Conservation (phyloP, 2,797 vertebrate species). For the Fistularia tabacaria region DNA sequence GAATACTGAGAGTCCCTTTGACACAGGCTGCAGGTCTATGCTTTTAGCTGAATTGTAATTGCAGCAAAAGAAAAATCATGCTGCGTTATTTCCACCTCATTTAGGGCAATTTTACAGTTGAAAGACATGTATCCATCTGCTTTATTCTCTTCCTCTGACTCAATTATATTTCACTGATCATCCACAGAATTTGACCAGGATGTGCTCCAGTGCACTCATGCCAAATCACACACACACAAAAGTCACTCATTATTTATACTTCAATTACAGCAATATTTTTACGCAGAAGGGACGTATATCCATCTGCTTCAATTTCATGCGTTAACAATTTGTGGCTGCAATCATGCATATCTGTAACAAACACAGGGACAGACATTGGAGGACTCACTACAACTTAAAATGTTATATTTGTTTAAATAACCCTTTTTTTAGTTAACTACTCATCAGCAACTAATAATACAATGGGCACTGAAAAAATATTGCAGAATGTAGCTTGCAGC, state of each 20-base stretch:
- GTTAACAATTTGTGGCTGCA: slow-evolving; percentile 32
- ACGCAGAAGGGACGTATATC: slow-evolving; percentile 22
- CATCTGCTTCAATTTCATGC: slow-evolving; percentile 47
- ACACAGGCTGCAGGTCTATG: slow-evolving; percentile 22
- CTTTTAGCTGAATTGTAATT: slow-evolving; percentile 26
- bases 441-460: too few relatives aligned
- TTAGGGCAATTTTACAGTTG: slow-evolving; percentile 43
- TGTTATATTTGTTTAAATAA: too few relatives aligned
- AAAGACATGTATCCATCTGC: slow-evolving; percentile 46
- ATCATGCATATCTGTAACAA: neutral
- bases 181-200: slow-evolving; percentile 34
- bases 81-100: slow-evolving; percentile 45
- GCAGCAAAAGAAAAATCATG: slow-evolving; percentile 10
- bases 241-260: slow-evolving; percentile 40
- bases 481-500: too few relatives aligned
- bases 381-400: neutral
- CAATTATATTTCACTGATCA: slow-evolving; percentile 54
- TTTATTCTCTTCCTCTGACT: slow-evolving; percentile 38
- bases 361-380: neutral
- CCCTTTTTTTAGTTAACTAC: too few relatives aligned
- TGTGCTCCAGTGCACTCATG: slow-evolving; percentile 22
- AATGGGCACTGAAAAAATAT: too few relatives aligned
- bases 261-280: slow-evolving; percentile 32
- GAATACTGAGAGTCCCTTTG: slow-evolving; percentile 19
- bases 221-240: slow-evolving; percentile 15